Percentiles rank a stretch among this genome's conserved stretches.
These are phyloP conservation scores for Antheraea yamamai DNA, from an alignment of 2,888 invertebrate genomes.

Conservation along the genomic window DNA sequence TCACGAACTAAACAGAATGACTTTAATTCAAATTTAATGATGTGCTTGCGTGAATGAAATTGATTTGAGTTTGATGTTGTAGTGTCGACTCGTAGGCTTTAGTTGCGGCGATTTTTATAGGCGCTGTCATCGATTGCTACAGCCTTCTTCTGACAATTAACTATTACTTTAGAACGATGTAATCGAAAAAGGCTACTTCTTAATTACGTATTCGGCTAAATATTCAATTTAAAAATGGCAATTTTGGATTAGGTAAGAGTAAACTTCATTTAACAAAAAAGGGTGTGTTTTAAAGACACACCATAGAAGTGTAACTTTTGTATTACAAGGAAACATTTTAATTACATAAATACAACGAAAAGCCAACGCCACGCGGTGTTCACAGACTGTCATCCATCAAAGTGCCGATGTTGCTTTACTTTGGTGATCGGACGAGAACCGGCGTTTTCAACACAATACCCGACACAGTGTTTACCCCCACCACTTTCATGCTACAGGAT, in stretches of 20 bases:
- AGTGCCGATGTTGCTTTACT: slow-evolving; percentile 37
- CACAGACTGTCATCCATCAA: slow-evolving; percentile 78
- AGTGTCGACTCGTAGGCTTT: slow-evolving; percentile 44
- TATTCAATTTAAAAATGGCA: too few species aligned
- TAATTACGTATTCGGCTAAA: too few species aligned
- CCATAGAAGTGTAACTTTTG: too few species aligned
- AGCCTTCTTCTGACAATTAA: not conserved
- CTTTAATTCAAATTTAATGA: slow-evolving; percentile 79
- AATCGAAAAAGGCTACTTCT: not conserved
- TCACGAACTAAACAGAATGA: slow-evolving; percentile 69
- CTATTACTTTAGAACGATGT: not conserved
- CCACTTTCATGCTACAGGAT: too few species aligned
- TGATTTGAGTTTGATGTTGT: slow-evolving; percentile 72
- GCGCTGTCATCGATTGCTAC: not conserved
- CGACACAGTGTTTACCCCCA: too few species aligned
- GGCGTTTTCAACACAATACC: too few species aligned
- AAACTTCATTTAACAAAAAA: too few species aligned
- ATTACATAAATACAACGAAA: slow-evolving; percentile 26
- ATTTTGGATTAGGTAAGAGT: too few species aligned
- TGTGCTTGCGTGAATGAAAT: slow-evolving; percentile 78
- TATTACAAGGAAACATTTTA: too few species aligned
- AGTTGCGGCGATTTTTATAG: slow-evolving; percentile 22
- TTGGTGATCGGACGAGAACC: too few species aligned
- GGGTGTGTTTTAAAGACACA: too few species aligned
- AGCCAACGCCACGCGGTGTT: slow-evolving; percentile 54